Evolutionary conservation across 2,797 vertebrate genomes (phyloP).

Genomic region (Mallotus villosus): DNA sequence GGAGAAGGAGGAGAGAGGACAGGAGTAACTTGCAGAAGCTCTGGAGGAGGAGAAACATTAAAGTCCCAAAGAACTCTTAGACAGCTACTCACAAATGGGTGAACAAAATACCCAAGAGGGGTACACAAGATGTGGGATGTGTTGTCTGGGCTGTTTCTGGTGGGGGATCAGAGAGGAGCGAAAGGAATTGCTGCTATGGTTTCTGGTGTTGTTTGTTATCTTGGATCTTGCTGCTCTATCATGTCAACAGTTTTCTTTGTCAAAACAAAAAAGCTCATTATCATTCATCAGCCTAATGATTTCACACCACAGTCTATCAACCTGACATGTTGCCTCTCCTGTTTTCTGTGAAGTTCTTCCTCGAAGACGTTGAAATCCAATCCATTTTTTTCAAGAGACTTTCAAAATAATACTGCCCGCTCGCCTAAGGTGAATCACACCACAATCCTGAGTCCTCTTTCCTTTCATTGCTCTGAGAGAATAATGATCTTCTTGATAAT

Average conservation of each 20-base stretch:
- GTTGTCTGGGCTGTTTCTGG: background rate
- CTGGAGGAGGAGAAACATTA: constrained; percentile 15
- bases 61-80: constrained; percentile 30
- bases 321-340: constrained; percentile 1
- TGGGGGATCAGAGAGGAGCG: background rate
- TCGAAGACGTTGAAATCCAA: background rate
- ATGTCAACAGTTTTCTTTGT: background rate
- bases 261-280: constrained; percentile 8
- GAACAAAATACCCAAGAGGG: constrained; percentile 27
- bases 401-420: constrained; percentile 11
- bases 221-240: background rate
- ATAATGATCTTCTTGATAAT: background rate
- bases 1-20: background rate
- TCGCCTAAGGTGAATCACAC: constrained; percentile 2
- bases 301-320: constrained; percentile 3
- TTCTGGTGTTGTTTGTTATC: constrained; percentile 3
- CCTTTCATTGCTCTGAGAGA: background rate
- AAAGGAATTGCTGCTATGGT: background rate
- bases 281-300: constrained; percentile 13
- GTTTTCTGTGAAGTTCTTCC: background rate
- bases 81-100: constrained; percentile 41
- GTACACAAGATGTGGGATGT: too few relatives aligned
- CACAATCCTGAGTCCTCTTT: background rate
- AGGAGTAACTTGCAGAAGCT: constrained; percentile 28
- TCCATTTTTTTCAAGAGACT: constrained; percentile 11